phyloP scores from a whole-genome alignment of 2,113 vertebrate genomes.

The Labeo catla region DNA sequence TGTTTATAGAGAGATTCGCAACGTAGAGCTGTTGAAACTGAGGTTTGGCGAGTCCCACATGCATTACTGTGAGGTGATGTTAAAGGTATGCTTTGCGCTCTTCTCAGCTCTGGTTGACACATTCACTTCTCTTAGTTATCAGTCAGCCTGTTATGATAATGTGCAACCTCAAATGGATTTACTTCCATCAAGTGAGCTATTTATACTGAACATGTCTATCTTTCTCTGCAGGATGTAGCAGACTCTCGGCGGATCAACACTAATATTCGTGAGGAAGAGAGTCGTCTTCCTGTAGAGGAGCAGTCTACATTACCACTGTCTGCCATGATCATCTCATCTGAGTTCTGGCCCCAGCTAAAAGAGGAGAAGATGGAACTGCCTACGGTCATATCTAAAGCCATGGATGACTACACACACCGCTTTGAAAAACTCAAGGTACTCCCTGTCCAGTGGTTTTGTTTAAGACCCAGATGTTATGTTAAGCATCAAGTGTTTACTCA shows the following conservation, averaged over 20 bases:
- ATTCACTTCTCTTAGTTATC: neutral
- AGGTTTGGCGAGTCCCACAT: constrained; percentile 96
- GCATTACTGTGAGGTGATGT: constrained; percentile 98
- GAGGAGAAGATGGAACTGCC: constrained; percentile 97
- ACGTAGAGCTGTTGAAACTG: constrained; percentile 96
- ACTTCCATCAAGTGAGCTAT: neutral
- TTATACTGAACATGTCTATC: neutral
- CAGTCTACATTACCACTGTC: constrained; percentile 83
- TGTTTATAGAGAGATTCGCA: constrained; percentile 89
- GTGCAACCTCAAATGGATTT: neutral
- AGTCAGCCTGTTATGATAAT: neutral
- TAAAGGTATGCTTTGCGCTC: constrained; percentile 75
- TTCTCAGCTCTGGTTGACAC: neutral
- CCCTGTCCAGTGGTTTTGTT: neutral
- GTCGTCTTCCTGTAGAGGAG: constrained; percentile 84
- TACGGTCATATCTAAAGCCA: constrained; percentile 81
- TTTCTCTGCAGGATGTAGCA: constrained; percentile 86
- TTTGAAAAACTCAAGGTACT: constrained; percentile 96
- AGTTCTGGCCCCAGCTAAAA: constrained; percentile 97
- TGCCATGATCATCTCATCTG: constrained; percentile 90
- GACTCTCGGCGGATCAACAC: constrained; percentile 94
- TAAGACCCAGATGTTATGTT: neutral
- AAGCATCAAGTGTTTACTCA: neutral
- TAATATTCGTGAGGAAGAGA: constrained; percentile 92
- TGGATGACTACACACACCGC: constrained; percentile 91